phyloP scores from a whole-genome alignment of 2,797 vertebrate genomes.

The Lithobates sylvaticus region DNA sequence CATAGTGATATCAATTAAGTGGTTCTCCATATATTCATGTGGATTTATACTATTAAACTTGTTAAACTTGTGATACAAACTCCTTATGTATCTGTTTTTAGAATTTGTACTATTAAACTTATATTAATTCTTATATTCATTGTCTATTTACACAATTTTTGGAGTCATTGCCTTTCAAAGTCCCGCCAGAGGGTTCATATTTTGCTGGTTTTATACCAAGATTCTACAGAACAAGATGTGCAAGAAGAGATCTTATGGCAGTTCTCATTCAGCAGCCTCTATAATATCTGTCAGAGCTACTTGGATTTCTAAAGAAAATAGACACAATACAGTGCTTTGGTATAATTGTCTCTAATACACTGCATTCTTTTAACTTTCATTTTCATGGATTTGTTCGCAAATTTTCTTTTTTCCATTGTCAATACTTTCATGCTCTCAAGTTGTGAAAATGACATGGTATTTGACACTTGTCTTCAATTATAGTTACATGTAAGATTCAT shows the following conservation, averaged over 20 bases:
- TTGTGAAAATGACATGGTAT: neutral
- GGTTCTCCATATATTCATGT: too few species aligned
- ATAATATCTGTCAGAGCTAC: neutral
- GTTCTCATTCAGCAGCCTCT: neutral
- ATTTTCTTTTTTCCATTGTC: neutral
- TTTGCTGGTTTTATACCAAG: too few species aligned
- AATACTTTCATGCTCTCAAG: neutral
- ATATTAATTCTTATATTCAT: too few species aligned
- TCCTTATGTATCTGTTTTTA: too few species aligned
- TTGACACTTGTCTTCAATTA: neutral
- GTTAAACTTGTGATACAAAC: too few species aligned
- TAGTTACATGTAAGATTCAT: neutral
- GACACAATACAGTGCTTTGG: neutral
- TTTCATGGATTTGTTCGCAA: neutral
- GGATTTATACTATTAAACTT: too few species aligned
- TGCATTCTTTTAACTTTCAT: neutral
- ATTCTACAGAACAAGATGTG: neutral
- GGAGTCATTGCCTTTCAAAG: too few species aligned
- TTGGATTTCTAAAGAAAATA: neutral
- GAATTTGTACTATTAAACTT: too few species aligned
- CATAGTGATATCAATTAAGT: too few species aligned
- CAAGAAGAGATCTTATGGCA: neutral
- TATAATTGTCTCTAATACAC: neutral
- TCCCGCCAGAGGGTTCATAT: too few species aligned
- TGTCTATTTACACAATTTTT: too few species aligned